Base-by-base conservation (phyloP, 2,888 invertebrate species). In the Neoitamus cyanurus region DNA sequence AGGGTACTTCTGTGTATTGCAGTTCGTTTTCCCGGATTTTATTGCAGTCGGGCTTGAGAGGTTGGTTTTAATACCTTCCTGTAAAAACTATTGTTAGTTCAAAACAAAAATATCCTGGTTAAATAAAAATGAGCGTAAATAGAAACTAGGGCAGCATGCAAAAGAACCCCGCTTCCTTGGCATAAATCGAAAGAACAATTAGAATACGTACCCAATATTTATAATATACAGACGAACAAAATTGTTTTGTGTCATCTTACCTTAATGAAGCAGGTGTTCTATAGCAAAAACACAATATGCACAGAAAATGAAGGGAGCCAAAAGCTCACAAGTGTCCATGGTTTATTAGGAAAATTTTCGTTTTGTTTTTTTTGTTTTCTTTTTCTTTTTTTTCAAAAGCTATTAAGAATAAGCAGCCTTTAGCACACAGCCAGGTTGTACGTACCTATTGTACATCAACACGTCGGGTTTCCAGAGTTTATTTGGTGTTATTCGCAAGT, bases 401-500 rank as follows among this genome's bases (percentile, higher is more conserved):
- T 46, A 37, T 77, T 77, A 46, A 37, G 28, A 30, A 46, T 31
- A 77, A 28, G 36, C 73, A 80, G 58, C 68, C 48, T 58, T 20
- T 42, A 68, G 68, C 68, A 80, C 20, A 68, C 34, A 15, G 31
- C 5, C 9, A 34, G 9, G 48, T 72, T 42, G 20, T 72, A 75
- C 90, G 94, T 93, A 98, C 98, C 99, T 99, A 95, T 99, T 99
- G 93, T 99, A 99, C 97, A 99, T 97, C 88, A 99, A 96, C 89
- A 99, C 97, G 92, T 99, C 99, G 87, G 99, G 99, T 91, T 97
- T 98, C 99, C 99, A 99, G 87, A 99, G 94, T 91, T 96, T 96
- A 92, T 96, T 96, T 82, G 98, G 97, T 87, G 98, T 98, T 90
- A 99, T 97, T 89, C 98, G 94, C 86, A 99, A 94, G 91, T 97